These are phyloP conservation scores for Brachionus manjavacas DNA, from an alignment of 1,140 invertebrate genomes.

Conservation along the genomic window DNA sequence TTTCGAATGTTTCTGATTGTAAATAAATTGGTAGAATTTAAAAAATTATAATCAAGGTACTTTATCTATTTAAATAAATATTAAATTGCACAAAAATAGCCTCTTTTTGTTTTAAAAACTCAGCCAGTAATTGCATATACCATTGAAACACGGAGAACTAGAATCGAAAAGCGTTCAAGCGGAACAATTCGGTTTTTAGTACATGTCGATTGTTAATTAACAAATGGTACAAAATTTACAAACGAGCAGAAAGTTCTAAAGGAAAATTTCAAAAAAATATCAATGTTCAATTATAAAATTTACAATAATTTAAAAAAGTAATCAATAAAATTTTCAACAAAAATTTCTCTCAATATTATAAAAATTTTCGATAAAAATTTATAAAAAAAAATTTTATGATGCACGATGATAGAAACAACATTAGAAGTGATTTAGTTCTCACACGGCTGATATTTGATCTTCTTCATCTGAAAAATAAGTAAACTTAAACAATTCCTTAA, in stretches of 20 bases:
- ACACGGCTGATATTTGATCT: slow-evolving; percentile 20
- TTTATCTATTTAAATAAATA: slow-evolving; percentile 8
- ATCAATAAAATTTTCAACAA: background rate
- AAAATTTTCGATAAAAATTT: background rate
- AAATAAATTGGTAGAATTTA: background rate
- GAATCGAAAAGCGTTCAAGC: background rate
- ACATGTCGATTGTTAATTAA: background rate
- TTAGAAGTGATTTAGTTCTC: background rate
- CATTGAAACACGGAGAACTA: background rate
- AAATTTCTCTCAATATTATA: background rate
- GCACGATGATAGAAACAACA: background rate
- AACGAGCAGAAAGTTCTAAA: background rate
- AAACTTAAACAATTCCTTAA: background rate
- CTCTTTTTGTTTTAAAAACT: background rate
- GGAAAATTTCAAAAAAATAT: background rate
- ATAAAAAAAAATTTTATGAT: background rate
- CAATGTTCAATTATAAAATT: background rate
- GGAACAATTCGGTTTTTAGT: background rate
- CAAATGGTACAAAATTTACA: slow-evolving; percentile 24
- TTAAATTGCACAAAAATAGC: background rate
- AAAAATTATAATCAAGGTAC: background rate
- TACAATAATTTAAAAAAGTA: slow-evolving; percentile 1
- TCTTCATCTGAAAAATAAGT: background rate
- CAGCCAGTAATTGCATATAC: background rate
- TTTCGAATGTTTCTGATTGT: background rate